A percentile compares a stretch with the other conserved stretches of the same genome.
phyloP scores from a whole-genome alignment of 2,888 invertebrate genomes.

The Tricholauxania praeusta region DNA sequence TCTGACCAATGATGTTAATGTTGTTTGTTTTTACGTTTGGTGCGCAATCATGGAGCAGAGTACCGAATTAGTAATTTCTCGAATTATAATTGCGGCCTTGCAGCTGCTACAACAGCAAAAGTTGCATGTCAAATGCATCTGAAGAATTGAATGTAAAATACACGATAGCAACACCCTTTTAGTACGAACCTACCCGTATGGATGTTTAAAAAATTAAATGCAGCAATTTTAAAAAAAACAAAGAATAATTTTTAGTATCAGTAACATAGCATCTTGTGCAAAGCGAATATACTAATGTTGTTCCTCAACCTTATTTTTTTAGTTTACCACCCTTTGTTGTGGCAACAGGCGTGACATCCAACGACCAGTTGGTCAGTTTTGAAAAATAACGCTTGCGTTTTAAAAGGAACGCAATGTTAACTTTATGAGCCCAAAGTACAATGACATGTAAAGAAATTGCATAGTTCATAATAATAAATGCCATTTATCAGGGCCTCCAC shows the following conservation, averaged over 20 bases:
- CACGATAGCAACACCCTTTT: not conserved
- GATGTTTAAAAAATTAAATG: not conserved
- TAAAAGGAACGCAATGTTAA: no score
- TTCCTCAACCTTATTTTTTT: no score
- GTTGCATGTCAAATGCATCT: slow-evolving; percentile 24
- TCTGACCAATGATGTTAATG: no score
- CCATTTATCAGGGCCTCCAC: no score
- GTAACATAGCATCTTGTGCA: not conserved
- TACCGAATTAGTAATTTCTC: slow-evolving; percentile 28
- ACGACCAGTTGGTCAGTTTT: no score
- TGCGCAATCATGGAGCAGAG: not conserved
- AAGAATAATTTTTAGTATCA: not conserved
- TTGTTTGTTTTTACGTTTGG: not conserved
- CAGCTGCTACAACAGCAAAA: slow-evolving; percentile 7
- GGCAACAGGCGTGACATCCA: no score
- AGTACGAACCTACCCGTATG: no score
- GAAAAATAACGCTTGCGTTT: no score
- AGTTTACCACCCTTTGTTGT: no score
- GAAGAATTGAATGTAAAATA: not conserved
- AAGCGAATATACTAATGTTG: not conserved
- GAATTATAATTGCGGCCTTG: slow-evolving; percentile 12
- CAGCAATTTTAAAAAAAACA: not conserved
- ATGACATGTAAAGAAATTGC: no score
- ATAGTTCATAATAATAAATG: no score
- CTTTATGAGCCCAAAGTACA: no score